Percentiles rank a stretch among this genome's conserved stretches.
Evolutionary conservation across 2,113 vertebrate species (phyloP).

Genomic region (Poicephalus gulielmi): DNA sequence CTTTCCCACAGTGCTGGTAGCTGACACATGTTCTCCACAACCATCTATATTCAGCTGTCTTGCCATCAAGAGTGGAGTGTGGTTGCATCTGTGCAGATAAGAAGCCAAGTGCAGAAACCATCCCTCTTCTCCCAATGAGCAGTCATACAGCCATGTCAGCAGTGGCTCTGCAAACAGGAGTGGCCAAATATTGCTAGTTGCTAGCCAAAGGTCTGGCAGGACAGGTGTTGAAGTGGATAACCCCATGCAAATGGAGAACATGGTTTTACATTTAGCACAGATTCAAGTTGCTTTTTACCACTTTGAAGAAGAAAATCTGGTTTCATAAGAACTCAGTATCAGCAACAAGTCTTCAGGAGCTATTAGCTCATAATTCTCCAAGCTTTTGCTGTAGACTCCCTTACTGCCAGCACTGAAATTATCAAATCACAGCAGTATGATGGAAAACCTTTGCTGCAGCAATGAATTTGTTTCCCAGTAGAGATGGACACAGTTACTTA

Average conservation of each 20-base stretch:
- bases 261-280: not conserved
- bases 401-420: constrained; percentile 35
- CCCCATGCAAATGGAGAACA: not conserved
- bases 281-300: not conserved
- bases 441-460: constrained; percentile 28
- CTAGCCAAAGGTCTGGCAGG: not conserved
- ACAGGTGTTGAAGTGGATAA: not conserved
- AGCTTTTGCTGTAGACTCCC: constrained; percentile 17
- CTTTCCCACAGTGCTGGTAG: not conserved
- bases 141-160: not conserved
- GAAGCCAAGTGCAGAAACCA: not conserved
- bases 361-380: constrained; percentile 47
- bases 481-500: not conserved
- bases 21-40: not conserved
- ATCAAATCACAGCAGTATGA: constrained; percentile 44
- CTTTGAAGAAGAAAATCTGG: not conserved
- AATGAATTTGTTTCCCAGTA: not conserved
- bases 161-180: not conserved
- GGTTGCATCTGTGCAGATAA: not conserved
- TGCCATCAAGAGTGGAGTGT: not conserved
- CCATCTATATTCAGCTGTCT: not conserved
- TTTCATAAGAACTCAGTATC: constrained; percentile 25
- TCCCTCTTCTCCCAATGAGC: rapidly evolving
- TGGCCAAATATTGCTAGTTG: not conserved
- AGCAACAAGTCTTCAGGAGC: constrained; percentile 40